These are phyloP conservation scores for Tilapia sparmanii DNA, from an alignment of 2,113 vertebrate genomes.

Conservation along the genomic window DNA sequence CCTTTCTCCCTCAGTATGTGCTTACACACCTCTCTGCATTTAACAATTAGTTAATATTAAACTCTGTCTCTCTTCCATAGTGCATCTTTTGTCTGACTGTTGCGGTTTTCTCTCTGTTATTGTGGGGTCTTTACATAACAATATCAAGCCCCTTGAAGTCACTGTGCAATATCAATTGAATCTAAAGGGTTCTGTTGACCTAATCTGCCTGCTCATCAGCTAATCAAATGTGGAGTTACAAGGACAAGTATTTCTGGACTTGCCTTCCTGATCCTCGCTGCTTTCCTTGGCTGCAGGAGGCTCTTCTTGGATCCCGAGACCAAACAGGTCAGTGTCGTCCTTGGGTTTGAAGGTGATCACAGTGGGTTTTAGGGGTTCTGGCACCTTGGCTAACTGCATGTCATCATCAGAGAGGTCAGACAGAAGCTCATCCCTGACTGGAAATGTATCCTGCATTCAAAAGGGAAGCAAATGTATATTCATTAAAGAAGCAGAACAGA, in stretches of 20 bases:
- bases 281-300: slow-evolving; percentile 71
- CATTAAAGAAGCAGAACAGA: neutral
- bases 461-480: neutral
- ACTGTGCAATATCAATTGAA: neutral
- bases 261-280: slow-evolving; percentile 82
- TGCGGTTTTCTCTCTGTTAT: neutral
- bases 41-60: neutral
- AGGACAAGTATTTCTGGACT: neutral
- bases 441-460: slow-evolving; percentile 74
- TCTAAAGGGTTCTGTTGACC: neutral
- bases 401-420: slow-evolving; percentile 88
- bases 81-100: neutral
- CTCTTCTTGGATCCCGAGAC: slow-evolving; percentile 80
- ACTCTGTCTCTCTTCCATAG: neutral
- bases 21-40: neutral
- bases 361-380: slow-evolving; percentile 63
- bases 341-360: slow-evolving; percentile 78
- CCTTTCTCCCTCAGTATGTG: neutral
- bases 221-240: neutral
- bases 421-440: slow-evolving; percentile 79
- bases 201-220: neutral
- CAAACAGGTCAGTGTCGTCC: slow-evolving; percentile 83
- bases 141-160: neutral
- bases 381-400: slow-evolving; percentile 31
- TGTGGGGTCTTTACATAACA: neutral